Base-by-base conservation (phyloP, 2,113 vertebrate species). In the Notiomystis cincta region DNA sequence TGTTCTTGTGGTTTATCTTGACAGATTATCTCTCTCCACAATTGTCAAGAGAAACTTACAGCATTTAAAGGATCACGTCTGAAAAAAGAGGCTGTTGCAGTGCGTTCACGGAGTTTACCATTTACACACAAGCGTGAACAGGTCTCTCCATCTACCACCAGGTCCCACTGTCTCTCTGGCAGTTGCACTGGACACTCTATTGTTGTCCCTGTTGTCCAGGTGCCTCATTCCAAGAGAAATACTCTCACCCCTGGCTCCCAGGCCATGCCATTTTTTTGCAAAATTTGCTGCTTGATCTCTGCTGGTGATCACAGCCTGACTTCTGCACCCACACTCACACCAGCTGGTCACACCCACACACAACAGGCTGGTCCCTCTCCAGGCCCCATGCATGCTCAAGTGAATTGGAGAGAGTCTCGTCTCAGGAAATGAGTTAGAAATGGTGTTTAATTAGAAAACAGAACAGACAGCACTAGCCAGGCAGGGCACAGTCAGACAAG, bases 1-100 rank as follows among this genome's bases (percentile, higher is more conserved):
- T 27, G 17, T 87, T 87, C 15, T 50, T 57, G 20, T 65, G 56
- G 38, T 81, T 87, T 82, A 89, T 56, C 33, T 93, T 81, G 69
- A 75, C 64, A 87, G 35, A 61, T 73, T 66, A 27, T 73, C 10
- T 83, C 21, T 72, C 23, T 60, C 1, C 1, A 14, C 31, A 12
- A 24, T 21, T n/a, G 28, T 82, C 42, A 57, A 84, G 28, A 61
- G 88, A 79, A 81, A 65, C 0, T 3, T 53, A 18, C 3, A 82
- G 7, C 22, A 73, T 89, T 81, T 84, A 61, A 90, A 57, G 24
- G 37, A 81, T 2, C 3, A 25, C 53, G 40, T 65, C 20, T 69
- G 10, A 14, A 40, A 65, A 67, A 44, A 69, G 11, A 21, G 6
- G 6, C 1, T 65, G 21, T 40, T 65, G 7, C 15, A 65, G 40